These are phyloP conservation scores for Thalassarche chlororhynchos DNA, from an alignment of 2,113 vertebrate species.

Conservation along the genomic window DNA sequence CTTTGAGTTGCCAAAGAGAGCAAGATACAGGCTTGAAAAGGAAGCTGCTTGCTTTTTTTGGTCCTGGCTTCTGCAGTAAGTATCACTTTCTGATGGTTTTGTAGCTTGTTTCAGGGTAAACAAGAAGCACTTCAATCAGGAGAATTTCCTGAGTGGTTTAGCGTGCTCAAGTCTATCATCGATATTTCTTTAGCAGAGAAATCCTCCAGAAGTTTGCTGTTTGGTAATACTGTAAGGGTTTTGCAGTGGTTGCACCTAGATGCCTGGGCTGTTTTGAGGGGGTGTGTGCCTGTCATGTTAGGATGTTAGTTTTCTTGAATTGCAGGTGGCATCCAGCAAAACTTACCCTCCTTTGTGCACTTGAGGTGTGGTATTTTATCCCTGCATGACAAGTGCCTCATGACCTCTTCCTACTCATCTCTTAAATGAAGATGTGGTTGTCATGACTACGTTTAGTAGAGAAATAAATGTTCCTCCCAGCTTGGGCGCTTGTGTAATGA, in stretches of 20 bases:
- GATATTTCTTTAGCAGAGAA: not conserved
- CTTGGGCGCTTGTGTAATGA: not conserved
- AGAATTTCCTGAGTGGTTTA: not conserved
- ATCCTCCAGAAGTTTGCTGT: not conserved
- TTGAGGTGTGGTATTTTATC: not conserved
- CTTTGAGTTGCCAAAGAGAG: not conserved
- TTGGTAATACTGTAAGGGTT: not conserved
- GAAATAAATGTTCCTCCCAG: not conserved
- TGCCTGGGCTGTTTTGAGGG: not conserved
- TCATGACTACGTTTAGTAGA: not conserved
- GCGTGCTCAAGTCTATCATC: accelerated
- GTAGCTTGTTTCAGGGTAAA: not conserved
- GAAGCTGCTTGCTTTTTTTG: not conserved
- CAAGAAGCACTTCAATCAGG: not conserved
- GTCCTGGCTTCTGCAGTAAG: not conserved
- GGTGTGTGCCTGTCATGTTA: not conserved
- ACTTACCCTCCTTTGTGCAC: not conserved
- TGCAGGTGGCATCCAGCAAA: not conserved
- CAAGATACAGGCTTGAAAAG: not conserved
- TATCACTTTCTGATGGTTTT: not conserved
- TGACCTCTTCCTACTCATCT: not conserved
- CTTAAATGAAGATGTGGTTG: conserved; percentile 45
- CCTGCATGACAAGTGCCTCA: not conserved
- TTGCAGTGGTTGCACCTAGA: not conserved
- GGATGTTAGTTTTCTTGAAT: not conserved